Evolutionary conservation across 2,797 vertebrate genomes (phyloP).

Genomic region (Lagorchestes hirsutus): DNA sequence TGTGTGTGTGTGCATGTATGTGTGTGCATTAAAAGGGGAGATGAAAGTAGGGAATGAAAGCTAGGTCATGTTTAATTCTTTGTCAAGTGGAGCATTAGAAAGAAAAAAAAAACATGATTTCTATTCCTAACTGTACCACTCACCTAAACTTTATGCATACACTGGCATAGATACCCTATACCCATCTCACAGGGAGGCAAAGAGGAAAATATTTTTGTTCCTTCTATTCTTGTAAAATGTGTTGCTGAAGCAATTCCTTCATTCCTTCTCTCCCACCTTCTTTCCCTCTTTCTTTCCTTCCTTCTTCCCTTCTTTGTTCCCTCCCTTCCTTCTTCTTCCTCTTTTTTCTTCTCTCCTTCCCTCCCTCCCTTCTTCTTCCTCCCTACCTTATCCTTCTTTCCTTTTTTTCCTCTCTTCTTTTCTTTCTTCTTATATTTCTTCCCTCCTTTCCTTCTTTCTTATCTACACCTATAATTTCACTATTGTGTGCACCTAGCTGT

Average conservation of each 20-base stretch:
- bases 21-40: not conserved
- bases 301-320: not conserved
- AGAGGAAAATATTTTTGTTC: not conserved
- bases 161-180: not conserved
- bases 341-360: not conserved
- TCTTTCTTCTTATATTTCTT: no score
- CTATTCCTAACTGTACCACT: slow-evolving; percentile 22
- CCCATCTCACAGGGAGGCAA: not conserved
- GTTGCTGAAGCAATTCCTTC: not conserved
- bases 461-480: not conserved
- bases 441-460: no score
- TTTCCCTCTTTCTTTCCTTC: not conserved
- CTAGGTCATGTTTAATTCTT: not conserved
- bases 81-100: not conserved
- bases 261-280: not conserved
- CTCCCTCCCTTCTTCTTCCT: not conserved
- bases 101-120: slow-evolving; percentile 51
- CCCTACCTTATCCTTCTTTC: not conserved
- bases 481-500: not conserved
- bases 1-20: no score
- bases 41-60: not conserved
- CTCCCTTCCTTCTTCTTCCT: not conserved
- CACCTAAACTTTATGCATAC: not conserved
- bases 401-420: not conserved
- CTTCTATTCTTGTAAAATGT: not conserved